Percentiles rank a stretch among this genome's conserved stretches.
These are phyloP conservation scores for Sebastes vulpes DNA, from an alignment of 2,797 vertebrate genomes.

Conservation along the genomic window DNA sequence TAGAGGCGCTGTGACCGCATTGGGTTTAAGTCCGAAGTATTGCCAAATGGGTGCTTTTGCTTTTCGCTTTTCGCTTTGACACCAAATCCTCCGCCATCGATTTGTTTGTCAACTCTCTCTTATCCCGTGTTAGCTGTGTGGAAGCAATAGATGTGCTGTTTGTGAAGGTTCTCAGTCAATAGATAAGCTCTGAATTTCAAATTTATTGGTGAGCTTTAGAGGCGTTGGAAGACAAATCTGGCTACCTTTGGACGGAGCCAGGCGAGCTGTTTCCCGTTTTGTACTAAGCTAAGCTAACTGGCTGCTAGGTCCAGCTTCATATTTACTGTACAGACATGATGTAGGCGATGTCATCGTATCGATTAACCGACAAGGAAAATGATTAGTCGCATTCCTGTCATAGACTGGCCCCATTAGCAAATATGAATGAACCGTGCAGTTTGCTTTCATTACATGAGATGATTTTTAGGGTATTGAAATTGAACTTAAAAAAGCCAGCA, in stretches of 20 bases:
- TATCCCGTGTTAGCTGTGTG: too few species aligned
- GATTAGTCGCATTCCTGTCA: too few species aligned
- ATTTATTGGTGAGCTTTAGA: background rate
- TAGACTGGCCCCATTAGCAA: background rate
- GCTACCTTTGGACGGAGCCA: background rate
- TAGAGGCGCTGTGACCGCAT: too few species aligned
- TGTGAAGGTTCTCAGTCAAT: too few species aligned
- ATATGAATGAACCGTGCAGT: background rate
- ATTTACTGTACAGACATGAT: background rate
- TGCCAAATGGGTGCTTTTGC: too few species aligned
- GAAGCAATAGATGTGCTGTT: too few species aligned
- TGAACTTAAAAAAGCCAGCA: background rate
- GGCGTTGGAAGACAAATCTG: background rate
- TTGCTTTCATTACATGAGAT: background rate
- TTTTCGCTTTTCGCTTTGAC: too few species aligned
- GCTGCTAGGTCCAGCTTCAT: background rate
- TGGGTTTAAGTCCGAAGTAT: too few species aligned
- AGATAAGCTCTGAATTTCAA: too few species aligned
- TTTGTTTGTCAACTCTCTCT: too few species aligned
- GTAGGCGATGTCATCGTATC: background rate
- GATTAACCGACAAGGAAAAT: background rate
- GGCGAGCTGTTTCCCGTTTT: background rate
- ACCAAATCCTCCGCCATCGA: too few species aligned
- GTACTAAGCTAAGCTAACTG: background rate
- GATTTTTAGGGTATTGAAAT: background rate